phyloP scores from a whole-genome alignment of 2,797 vertebrate genomes.

The Crypturellus tataupa region DNA sequence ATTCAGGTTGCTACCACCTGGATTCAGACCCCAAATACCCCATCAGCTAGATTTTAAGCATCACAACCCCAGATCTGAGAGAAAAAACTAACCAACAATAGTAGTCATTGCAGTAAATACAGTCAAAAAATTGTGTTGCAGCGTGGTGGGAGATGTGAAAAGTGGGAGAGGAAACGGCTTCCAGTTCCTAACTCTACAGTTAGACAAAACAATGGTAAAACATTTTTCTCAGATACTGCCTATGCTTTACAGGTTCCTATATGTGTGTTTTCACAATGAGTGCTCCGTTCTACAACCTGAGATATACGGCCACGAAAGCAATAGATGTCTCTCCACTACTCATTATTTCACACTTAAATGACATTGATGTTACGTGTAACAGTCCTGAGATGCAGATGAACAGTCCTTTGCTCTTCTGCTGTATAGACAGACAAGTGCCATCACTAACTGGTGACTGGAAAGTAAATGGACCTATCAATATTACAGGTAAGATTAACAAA shows the following conservation, averaged over 20 bases:
- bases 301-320: neutral
- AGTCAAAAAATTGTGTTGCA: neutral
- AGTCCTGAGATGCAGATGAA: slow-evolving; percentile 20
- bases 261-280: slow-evolving; percentile 52
- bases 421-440: slow-evolving; percentile 38
- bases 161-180: neutral
- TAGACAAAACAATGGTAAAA: neutral
- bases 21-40: neutral
- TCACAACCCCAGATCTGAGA: neutral
- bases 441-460: slow-evolving; percentile 67
- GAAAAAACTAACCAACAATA: neutral
- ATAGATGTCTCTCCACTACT: slow-evolving; percentile 14
- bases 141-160: neutral
- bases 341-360: neutral
- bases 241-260: slow-evolving; percentile 72
- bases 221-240: neutral
- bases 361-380: slow-evolving; percentile 58
- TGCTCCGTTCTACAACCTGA: neutral
- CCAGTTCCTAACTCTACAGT: neutral
- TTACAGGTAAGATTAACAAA: slow-evolving; percentile 72
- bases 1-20: neutral
- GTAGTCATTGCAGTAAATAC: neutral
- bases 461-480: slow-evolving; percentile 57
- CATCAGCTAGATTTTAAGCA: neutral
- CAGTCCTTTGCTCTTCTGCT: slow-evolving; percentile 67